Base-by-base conservation (phyloP, 2,797 vertebrate species). In the Tympanoctomys barrerae region DNA sequence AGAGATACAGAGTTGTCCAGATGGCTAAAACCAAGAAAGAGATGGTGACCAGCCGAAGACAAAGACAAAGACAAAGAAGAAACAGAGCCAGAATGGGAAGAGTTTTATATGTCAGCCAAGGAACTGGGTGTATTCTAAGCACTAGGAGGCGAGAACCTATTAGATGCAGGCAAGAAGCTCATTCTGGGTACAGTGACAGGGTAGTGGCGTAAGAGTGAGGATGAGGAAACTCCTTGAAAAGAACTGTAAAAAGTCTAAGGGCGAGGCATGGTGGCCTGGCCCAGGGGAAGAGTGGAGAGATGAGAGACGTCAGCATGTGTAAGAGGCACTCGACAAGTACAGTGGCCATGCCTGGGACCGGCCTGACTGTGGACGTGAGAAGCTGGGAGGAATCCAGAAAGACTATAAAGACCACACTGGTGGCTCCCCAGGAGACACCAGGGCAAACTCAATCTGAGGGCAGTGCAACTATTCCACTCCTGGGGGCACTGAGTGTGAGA, bases 81-180 rank as follows among this genome's bases (percentile, higher is more conserved):
- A 71, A 54, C 1, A 3, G 8, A 81, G 5, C 7, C n/a, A 31
- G n/a, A 59, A 31, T 24, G 16, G 91, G 18, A 86, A 36, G 70
- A 49, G n/a, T 22, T n/a, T 33, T 26, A 0, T 14, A 3, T 9
- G 6, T 5, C 54, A 14, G 8, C 24, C 70, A 54, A 81, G 28
- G 22, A 80, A 22, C 4, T 21, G 26, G 21, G 71, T 73, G 57
- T n/a, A n/a, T 71, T 46, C 16, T 8, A 14, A 36, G 59, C 82
- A 78, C 9, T 7, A 18, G 62, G 81, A 2, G 1, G 5, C 8
- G 61, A 75, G n/a, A 46, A 26, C 1, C 0, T 12, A 14, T 49
- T 28, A 86, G 54, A 71, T 11, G 2, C 24, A 77, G 12, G 28
- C 16, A 31, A 54, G 36, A 70, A 54, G 70, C 33, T 52, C 12